Evolutionary conservation across 2,888 invertebrate genomes (phyloP).

Genomic region (Chrysina gloriosa): DNA sequence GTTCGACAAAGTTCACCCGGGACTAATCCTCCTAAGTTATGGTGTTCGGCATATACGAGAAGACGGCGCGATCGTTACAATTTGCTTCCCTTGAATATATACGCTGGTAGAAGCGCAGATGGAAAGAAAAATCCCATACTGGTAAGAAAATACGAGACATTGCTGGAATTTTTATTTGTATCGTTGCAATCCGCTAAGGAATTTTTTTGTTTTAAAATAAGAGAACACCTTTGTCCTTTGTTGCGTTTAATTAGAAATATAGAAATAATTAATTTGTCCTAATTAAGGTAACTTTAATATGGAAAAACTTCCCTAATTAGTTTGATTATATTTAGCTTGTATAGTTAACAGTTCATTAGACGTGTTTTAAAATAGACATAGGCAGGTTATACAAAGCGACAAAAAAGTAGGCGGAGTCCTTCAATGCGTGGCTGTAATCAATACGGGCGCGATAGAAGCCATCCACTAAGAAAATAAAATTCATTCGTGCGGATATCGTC

Average conservation of each 20-base stretch:
- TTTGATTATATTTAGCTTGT: background rate
- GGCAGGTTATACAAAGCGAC: no score
- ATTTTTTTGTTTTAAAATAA: no score
- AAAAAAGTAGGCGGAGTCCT: background rate
- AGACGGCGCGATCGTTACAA: slow-evolving; percentile 12
- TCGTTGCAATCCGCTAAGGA: background rate
- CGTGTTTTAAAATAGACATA: no score
- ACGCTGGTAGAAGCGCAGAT: background rate
- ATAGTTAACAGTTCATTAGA: no score
- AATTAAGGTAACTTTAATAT: no score
- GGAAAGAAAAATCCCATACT: no score
- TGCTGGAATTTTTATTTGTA: no score
- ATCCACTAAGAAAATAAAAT: slow-evolving; percentile 15
- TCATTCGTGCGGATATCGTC: slow-evolving; percentile 12
- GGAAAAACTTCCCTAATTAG: no score
- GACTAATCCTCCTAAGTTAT: background rate
- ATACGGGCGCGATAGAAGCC: background rate
- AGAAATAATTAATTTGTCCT: no score
- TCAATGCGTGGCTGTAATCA: background rate
- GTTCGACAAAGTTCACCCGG: background rate
- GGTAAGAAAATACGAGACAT: no score
- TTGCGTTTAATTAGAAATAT: no score
- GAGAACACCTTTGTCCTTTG: background rate
- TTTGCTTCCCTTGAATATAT: slow-evolving; percentile 10
- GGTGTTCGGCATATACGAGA: background rate